These are phyloP conservation scores for Nyctereutes procyonoides DNA, from an alignment of 2,113 vertebrate genomes.

Conservation along the genomic window DNA sequence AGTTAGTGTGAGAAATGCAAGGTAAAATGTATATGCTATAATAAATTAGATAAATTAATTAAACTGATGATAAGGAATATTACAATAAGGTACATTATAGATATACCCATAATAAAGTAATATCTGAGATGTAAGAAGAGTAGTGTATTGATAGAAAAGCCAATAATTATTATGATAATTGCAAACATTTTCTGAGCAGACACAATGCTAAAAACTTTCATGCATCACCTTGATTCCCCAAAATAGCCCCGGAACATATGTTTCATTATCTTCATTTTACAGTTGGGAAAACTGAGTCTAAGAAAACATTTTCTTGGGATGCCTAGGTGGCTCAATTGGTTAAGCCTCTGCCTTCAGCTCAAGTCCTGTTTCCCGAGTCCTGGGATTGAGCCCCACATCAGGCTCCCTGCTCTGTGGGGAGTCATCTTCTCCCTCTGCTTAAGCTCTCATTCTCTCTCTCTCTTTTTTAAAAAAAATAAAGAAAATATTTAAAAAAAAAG, in stretches of 20 bases:
- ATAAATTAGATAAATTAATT: background rate
- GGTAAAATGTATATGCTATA: background rate
- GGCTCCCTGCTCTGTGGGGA: too few species aligned
- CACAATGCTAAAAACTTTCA: background rate
- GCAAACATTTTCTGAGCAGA: background rate
- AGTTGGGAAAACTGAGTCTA: background rate
- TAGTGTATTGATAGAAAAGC: background rate
- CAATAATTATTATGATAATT: background rate
- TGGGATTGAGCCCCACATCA: too few species aligned
- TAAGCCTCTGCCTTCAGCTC: too few species aligned
- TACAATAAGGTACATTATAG: background rate
- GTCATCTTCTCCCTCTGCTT: too few species aligned
- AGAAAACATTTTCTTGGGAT: background rate
- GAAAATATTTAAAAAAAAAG: too few species aligned
- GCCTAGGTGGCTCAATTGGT: too few species aligned
- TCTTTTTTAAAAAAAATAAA: too few species aligned
- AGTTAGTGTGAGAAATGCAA: background rate
- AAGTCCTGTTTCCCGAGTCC: too few species aligned
- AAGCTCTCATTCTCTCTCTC: too few species aligned
- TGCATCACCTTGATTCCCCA: background rate
- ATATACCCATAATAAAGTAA: background rate
- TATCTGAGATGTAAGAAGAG: background rate
- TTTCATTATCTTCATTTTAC: constrained; percentile 8
- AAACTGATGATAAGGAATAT: background rate
- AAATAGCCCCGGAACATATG: background rate